Evolutionary conservation across 2,797 vertebrate genomes (phyloP).

Genomic region (Gephyroberyx darwinii): DNA sequence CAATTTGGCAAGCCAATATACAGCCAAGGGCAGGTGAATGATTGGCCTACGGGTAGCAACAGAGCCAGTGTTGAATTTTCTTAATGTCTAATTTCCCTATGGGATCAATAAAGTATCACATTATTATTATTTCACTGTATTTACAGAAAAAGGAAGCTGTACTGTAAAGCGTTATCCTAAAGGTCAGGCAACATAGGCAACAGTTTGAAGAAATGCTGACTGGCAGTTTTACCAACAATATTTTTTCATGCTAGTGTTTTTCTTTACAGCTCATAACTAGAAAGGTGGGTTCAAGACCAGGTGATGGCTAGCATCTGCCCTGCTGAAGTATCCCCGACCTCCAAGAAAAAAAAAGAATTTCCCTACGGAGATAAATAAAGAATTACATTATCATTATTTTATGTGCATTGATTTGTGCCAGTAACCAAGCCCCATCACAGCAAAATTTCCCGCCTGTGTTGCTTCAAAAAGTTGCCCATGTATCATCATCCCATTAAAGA

Average conservation of each 20-base stretch:
- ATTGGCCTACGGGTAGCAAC: conserved; percentile 7
- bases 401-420: neutral
- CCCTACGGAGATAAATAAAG: too few relatives aligned
- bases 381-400: neutral
- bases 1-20: neutral
- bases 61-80: conserved; percentile 5
- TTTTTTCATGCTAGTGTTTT: neutral
- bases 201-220: conserved; percentile 27
- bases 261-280: too few relatives aligned
- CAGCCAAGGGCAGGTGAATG: neutral
- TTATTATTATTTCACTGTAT: conserved; percentile 14
- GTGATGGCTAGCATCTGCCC: too few relatives aligned
- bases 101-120: neutral
- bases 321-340: too few relatives aligned
- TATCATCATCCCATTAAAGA: neutral
- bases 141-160: conserved; percentile 25
- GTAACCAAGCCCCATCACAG: neutral
- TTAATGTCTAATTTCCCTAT: conserved; percentile 9
- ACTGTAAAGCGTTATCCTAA: neutral
- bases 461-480: conserved; percentile 13
- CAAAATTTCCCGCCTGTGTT: neutral
- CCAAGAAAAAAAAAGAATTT: too few relatives aligned
- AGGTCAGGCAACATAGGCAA: conserved; percentile 18
- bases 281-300: too few relatives aligned
- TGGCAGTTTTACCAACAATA: neutral